Evolutionary conservation across 2,888 invertebrate genomes (phyloP).

Genomic region (Gastrophysa polygoni): DNA sequence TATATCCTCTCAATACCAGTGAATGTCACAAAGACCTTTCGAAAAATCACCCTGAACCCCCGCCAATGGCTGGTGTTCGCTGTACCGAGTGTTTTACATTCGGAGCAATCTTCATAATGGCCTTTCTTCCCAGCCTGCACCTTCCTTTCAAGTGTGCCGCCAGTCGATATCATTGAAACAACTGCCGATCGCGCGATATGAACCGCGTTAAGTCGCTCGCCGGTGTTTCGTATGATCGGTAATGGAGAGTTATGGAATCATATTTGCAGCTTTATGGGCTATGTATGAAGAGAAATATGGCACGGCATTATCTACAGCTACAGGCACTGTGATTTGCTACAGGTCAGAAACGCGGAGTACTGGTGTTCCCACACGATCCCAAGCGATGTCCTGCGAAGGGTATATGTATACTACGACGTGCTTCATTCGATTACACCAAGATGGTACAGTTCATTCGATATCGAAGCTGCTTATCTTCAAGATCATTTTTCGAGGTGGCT

Average conservation of each 20-base stretch:
- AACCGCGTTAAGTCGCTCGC: slow-evolving; percentile 18
- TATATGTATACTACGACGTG: no score
- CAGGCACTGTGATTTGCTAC: not conserved
- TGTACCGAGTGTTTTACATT: slow-evolving; percentile 45
- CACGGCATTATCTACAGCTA: not conserved
- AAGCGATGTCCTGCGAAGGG: no score
- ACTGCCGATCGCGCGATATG: slow-evolving; percentile 28
- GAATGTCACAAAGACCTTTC: not conserved
- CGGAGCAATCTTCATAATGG: slow-evolving; percentile 45
- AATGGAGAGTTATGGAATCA: slow-evolving; percentile 17
- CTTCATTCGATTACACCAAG: no score
- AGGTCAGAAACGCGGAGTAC: not conserved
- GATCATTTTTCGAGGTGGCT: no score
- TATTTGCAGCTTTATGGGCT: slow-evolving; percentile 6
- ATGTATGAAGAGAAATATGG: not conserved
- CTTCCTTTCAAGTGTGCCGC: slow-evolving; percentile 30
- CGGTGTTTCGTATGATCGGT: slow-evolving; percentile 15
- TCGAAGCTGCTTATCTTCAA: no score
- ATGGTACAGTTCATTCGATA: no score
- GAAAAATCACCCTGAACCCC: not conserved
- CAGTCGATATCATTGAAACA: slow-evolving; percentile 10
- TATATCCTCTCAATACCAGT: no score
- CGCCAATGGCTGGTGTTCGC: slow-evolving; percentile 4
- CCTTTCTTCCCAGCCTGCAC: slow-evolving; percentile 37
- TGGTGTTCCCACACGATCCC: not conserved